phyloP scores from a whole-genome alignment of 2,113 vertebrate species.

The Otolemur garnettii region DNA sequence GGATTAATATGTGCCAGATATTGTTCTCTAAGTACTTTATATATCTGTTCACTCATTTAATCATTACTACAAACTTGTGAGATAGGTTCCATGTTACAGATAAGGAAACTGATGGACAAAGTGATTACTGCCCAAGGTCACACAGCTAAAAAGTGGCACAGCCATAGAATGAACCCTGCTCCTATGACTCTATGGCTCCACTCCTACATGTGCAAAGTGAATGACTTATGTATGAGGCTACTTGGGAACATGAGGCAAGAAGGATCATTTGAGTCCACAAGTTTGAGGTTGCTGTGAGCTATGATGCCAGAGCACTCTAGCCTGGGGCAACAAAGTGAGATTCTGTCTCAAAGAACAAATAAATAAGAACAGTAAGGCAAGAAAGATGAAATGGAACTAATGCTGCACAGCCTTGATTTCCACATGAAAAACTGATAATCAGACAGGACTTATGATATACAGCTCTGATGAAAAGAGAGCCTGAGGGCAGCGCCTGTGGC shows the following conservation, averaged over 20 bases:
- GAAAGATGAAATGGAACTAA: slow-evolving; percentile 36
- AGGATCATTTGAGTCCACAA: too few relatives aligned
- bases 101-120: neutral
- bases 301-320: too few relatives aligned
- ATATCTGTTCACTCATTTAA: neutral
- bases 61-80: neutral
- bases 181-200: neutral
- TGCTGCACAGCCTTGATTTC: neutral
- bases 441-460: neutral
- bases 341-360: too few relatives aligned
- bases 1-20: neutral
- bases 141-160: slow-evolving; percentile 18
- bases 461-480: neutral
- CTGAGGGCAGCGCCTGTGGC: neutral
- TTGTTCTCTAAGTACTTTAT: neutral
- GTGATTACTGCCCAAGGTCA: slow-evolving; percentile 5
- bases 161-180: neutral
- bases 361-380: neutral
- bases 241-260: too few relatives aligned
- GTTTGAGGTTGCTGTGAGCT: too few relatives aligned
- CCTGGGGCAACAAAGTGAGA: too few relatives aligned
- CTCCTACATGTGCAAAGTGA: neutral
- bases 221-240: neutral
- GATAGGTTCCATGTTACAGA: slow-evolving; percentile 8
- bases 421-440: neutral